Conservation (phyloP, 1,140 invertebrate genomes). For the Leptinotarsa lineolata region DNA sequence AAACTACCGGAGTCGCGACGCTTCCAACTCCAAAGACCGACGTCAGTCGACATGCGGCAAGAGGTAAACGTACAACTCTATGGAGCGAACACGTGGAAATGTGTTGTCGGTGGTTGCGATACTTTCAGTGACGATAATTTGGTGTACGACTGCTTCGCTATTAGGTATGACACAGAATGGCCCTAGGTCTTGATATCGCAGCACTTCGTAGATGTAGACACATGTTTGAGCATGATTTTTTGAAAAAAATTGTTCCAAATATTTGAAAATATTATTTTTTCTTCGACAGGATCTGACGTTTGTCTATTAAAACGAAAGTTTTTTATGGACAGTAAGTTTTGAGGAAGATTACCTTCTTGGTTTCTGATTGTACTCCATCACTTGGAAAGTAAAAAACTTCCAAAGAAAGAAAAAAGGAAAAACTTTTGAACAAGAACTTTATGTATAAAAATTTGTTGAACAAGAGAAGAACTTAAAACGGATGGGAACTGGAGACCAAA, state of each 20-base stretch:
- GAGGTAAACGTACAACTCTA: slow-evolving; percentile 16
- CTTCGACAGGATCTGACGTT: no score
- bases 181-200: neutral
- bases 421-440: no score
- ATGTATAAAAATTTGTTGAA: no score
- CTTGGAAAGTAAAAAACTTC: no score
- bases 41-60: slow-evolving; percentile 23
- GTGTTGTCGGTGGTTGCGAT: slow-evolving; percentile 15
- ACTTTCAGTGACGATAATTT: neutral
- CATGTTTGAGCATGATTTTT: neutral
- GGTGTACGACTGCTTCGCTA: slow-evolving; percentile 7
- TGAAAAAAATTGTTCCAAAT: neutral
- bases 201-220: neutral
- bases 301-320: no score
- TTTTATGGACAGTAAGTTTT: no score
- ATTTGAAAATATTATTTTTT: neutral
- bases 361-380: no score
- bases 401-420: no score
- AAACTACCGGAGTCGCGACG: slow-evolving; percentile 8
- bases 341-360: no score
- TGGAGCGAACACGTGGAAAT: slow-evolving; percentile 11
- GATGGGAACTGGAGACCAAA: no score
- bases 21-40: neutral
- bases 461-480: no score
- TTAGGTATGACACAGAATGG: slow-evolving; percentile 16